A percentile compares a stretch with the other conserved stretches of the same genome.
Evolutionary conservation across 2,113 vertebrate genomes (phyloP).

Genomic region (Theropithecus gelada): DNA sequence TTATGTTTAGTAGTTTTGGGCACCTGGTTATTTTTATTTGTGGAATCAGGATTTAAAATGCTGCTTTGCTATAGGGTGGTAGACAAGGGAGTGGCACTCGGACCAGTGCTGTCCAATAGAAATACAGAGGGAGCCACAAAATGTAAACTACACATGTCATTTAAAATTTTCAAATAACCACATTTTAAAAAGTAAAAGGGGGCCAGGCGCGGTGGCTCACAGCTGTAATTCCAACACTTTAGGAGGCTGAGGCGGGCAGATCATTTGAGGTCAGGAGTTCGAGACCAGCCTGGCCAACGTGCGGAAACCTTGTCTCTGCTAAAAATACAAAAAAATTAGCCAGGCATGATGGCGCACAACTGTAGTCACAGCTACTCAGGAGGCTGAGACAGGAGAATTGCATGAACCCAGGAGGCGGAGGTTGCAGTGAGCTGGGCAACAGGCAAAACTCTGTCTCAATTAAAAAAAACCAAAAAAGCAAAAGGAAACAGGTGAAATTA

Average conservation of each 20-base stretch:
- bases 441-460: too few species aligned
- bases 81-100: not conserved
- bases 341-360: too few species aligned
- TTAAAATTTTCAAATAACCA: not conserved
- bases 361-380: too few species aligned
- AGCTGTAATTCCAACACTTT: too few species aligned
- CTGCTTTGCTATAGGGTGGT: not conserved
- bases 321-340: too few species aligned
- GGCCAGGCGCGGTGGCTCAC: fast-evolving
- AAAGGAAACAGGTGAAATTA: not conserved
- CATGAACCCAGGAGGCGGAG: too few species aligned
- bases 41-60: not conserved
- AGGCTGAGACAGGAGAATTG: too few species aligned
- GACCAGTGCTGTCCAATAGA: not conserved
- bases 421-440: too few species aligned
- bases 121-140: not conserved
- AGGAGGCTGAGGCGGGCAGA: too few species aligned
- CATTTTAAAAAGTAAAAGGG: constrained; percentile 5
- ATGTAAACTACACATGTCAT: not conserved
- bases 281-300: too few species aligned
- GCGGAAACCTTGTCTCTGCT: too few species aligned
- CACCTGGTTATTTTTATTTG: not conserved
- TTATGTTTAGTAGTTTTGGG: not conserved
- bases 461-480: not conserved
- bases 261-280: too few species aligned